Base-by-base conservation (phyloP, 2,888 invertebrate genomes). In the Calameuta pallipes region DNA sequence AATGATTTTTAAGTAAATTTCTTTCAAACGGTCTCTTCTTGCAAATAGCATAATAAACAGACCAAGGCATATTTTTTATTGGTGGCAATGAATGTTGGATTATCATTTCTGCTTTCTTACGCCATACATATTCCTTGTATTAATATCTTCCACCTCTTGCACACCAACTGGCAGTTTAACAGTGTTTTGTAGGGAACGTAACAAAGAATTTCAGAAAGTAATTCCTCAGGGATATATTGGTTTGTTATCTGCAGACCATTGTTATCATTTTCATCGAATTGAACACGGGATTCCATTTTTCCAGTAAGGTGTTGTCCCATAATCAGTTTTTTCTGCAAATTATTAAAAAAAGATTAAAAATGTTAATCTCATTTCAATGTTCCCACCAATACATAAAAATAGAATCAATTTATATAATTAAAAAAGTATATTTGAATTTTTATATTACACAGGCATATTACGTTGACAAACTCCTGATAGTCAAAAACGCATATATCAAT, bases 1-100 rank as follows among this genome's bases (percentile, higher is more conserved):
- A 93, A 78, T 92, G 91, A 89, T 94, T 94, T 83, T 90, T 92
- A 56, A 94, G 75, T 30, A 94, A 85, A 87, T 94, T 94, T 56
- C 85, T 91, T 73, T 90, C 89, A 78, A 93, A 93, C 6, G 92
- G 90, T 78, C 90, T 90, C 73, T 91, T 89, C 15, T 84, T 83
- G 81, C 92, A 92, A 70, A 92, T 91, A 12, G 85, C 82, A 80
- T 92, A 92, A 83, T 92, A 93, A 0, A 91, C 87, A 41, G 88
- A 87, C 92, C 92, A 93, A 1, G 92, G 89, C 15, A 91, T 83
- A 35, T 88, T 82, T 33, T 88, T 84, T 75, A 88, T 86, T 0
- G 88, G 83, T 73, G 89, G 84, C 35, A 91, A 82, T 33, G 81
- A 80, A 74, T 82, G 82, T 6, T 81, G 83, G 23, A 88, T 69